phyloP scores from a whole-genome alignment of 1,140 invertebrate genomes.

The Nautilus pompilius region DNA sequence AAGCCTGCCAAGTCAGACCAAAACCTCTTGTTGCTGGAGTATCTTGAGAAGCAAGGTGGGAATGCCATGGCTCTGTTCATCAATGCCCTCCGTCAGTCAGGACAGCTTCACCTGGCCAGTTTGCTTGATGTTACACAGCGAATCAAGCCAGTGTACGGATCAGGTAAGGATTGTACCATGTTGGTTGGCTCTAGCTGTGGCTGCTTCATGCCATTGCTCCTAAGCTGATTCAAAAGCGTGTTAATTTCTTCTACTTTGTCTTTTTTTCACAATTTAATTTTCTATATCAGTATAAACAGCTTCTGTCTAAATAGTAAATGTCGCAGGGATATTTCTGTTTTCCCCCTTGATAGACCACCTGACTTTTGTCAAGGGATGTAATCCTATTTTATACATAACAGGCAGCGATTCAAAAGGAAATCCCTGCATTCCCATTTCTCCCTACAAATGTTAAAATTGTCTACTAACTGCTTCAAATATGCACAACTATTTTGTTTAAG shows the following conservation, averaged over 20 bases:
- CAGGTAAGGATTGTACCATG: constrained; percentile 21
- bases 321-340: neutral
- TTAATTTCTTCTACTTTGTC: neutral
- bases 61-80: constrained; percentile 45
- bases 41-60: constrained; percentile 37
- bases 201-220: neutral
- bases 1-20: constrained; percentile 27
- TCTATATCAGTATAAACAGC: too few relatives aligned
- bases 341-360: neutral
- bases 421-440: neutral
- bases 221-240: neutral
- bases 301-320: too few relatives aligned
- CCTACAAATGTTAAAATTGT: neutral
- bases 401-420: neutral
- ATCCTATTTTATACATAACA: neutral
- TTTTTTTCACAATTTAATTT: neutral
- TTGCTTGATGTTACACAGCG: constrained; percentile 38
- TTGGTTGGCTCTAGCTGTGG: neutral
- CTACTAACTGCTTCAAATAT: neutral
- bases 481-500: neutral
- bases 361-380: neutral
- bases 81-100: constrained; percentile 49
- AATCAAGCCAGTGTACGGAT: constrained; percentile 45
- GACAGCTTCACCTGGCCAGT: constrained; percentile 47
- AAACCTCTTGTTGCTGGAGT: constrained; percentile 39